A percentile compares a stretch with the other conserved stretches of the same genome.
Evolutionary conservation across 1,140 invertebrate species (phyloP).

Genomic region (Monomorium pharaonis): DNA sequence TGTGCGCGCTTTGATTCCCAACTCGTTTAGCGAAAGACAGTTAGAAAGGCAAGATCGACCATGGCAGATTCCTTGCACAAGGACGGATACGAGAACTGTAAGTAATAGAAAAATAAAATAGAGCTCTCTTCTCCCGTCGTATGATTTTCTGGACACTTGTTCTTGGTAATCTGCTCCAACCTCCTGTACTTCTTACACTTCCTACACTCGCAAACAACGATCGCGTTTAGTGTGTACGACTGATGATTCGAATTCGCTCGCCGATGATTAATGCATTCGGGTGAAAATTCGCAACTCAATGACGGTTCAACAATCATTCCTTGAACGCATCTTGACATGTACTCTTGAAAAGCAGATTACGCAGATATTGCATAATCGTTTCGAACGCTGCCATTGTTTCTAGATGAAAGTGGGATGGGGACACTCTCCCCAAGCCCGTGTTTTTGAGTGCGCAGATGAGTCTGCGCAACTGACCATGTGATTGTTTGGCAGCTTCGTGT

Average conservation of each 20-base stretch:
- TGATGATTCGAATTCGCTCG: background rate
- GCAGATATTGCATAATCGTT: background rate
- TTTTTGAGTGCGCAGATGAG: background rate
- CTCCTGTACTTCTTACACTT: background rate
- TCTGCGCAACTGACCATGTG: background rate
- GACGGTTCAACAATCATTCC: too few species aligned
- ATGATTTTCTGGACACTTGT: background rate
- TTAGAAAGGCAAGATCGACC: background rate
- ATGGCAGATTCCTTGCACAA: conserved; percentile 74
- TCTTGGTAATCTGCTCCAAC: background rate
- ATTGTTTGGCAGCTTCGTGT: background rate
- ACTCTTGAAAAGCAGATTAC: too few species aligned
- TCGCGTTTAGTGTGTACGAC: too few species aligned
- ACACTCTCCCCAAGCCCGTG: background rate
- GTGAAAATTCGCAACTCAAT: too few species aligned
- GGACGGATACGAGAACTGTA: conserved; percentile 73
- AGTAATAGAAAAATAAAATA: conserved; percentile 46
- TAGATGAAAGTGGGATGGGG: background rate
- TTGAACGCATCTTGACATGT: background rate
- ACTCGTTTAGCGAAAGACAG: background rate
- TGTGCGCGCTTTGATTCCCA: conserved; percentile 39
- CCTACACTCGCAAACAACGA: background rate
- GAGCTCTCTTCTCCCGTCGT: background rate
- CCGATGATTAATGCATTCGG: too few species aligned
- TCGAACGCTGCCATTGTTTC: background rate